These are phyloP conservation scores for Lepus townsendii DNA, from an alignment of 2,797 vertebrate genomes.

Conservation along the genomic window DNA sequence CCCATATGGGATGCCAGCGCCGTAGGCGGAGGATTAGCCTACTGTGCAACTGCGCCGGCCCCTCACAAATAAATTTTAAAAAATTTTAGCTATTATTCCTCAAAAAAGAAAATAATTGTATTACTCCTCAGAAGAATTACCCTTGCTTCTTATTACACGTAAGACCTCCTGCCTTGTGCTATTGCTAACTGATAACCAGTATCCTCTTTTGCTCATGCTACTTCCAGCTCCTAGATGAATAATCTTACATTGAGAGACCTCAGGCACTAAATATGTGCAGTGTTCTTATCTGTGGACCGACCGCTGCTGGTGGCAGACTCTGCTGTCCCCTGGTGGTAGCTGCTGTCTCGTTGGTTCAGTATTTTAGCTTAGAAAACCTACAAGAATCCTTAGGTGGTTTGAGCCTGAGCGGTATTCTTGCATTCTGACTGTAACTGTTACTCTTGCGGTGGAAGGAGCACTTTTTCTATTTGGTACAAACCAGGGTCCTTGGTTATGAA, in stretches of 20 bases:
- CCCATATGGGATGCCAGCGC: too few relatives aligned
- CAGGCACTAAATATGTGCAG: neutral
- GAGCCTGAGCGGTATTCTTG: neutral
- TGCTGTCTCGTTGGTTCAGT: neutral
- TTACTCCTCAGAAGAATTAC: neutral
- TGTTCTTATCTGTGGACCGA: neutral
- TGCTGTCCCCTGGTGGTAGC: slow-evolving; percentile 69
- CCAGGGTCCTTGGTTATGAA: neutral
- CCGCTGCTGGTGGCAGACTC: neutral
- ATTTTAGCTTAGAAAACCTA: neutral
- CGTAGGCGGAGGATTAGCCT: too few relatives aligned
- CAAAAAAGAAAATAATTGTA: neutral
- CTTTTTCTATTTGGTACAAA: neutral
- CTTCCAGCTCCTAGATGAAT: neutral
- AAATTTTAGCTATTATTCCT: slow-evolving; percentile 16
- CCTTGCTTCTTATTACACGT: neutral
- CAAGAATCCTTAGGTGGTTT: neutral
- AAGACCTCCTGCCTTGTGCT: neutral
- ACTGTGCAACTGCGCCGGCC: too few relatives aligned
- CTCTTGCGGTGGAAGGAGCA: neutral
- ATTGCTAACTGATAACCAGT: neutral
- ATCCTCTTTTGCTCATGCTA: neutral
- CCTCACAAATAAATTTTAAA: neutral
- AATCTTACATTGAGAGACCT: neutral
- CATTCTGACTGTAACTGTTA: neutral